Percentiles rank a stretch among this genome's conserved stretches.
These are phyloP conservation scores for Todus mexicanus DNA, from an alignment of 2,797 vertebrate genomes.

Conservation along the genomic window DNA sequence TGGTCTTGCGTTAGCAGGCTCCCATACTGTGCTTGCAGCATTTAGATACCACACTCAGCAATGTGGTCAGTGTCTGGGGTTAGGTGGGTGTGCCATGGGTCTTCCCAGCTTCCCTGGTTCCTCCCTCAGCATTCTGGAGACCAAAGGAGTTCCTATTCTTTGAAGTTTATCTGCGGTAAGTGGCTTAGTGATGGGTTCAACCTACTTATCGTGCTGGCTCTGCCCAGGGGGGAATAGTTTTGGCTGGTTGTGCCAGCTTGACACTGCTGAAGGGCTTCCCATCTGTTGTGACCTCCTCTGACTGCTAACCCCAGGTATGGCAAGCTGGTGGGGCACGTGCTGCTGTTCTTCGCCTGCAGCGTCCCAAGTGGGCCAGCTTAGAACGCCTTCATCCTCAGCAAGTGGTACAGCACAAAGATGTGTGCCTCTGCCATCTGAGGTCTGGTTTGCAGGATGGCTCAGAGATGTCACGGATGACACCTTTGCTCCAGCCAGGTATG, in stretches of 20 bases:
- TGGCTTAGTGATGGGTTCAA: background rate
- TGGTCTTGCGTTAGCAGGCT: slow-evolving; percentile 5
- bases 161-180: background rate
- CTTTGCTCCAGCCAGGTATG: background rate
- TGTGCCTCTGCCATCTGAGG: background rate
- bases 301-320: background rate
- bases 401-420: background rate
- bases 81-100: background rate
- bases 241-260: background rate
- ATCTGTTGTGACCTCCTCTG: background rate
- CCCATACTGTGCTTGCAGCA: background rate
- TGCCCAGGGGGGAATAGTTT: background rate
- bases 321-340: background rate
- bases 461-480: background rate
- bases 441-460: background rate
- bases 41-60: background rate
- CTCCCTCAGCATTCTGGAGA: background rate
- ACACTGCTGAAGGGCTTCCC: background rate
- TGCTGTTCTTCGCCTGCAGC: accelerated
- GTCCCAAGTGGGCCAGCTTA: accelerated
- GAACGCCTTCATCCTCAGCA: background rate
- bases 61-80: background rate
- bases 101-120: background rate
- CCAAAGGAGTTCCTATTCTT: background rate
- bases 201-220: background rate